A percentile compares a stretch with the other conserved stretches of the same genome.
phyloP scores from a whole-genome alignment of 92 coral and sea anemone species.

The Anthopleura xanthogrammica region DNA sequence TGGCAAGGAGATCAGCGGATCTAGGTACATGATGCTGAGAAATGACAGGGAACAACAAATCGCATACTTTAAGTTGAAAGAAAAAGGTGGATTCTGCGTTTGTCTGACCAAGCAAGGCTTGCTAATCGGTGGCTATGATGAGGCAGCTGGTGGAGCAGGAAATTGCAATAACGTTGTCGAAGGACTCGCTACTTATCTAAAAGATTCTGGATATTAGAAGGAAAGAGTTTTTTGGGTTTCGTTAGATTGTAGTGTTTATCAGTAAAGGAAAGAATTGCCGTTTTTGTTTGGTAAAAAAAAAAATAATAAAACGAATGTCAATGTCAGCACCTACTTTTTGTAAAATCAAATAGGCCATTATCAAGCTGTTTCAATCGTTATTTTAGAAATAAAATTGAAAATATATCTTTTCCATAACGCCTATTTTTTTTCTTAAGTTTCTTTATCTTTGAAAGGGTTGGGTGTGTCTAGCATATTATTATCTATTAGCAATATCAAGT shows the following conservation, averaged over 20 bases:
- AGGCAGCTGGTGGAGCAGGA: constrained; percentile 81
- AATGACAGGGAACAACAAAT: constrained; percentile 61
- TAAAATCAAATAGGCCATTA: background rate
- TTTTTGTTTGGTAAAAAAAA: background rate
- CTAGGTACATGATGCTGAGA: constrained; percentile 81
- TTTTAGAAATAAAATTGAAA: background rate
- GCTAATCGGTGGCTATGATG: constrained; percentile 74
- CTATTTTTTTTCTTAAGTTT: background rate
- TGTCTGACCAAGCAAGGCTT: constrained; percentile 73
- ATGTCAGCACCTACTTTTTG: background rate
- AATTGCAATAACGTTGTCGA: constrained; percentile 76
- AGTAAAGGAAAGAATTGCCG: background rate
- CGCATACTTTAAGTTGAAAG: constrained; percentile 72
- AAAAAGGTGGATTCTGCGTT: constrained; percentile 69
- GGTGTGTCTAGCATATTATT: background rate
- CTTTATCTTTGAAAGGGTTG: background rate
- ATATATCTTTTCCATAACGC: background rate
- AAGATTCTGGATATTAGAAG: constrained; percentile 57
- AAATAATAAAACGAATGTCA: background rate
- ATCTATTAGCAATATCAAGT: too few relatives aligned
- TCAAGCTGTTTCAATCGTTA: background rate
- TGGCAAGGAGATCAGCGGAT: constrained; percentile 59
- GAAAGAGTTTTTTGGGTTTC: background rate
- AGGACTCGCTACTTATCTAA: constrained; percentile 59
- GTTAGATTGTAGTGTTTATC: background rate